A percentile compares a stretch with the other conserved stretches of the same genome.
phyloP scores from a whole-genome alignment of 1,140 invertebrate genomes.

The Diorhabda sublineata region DNA sequence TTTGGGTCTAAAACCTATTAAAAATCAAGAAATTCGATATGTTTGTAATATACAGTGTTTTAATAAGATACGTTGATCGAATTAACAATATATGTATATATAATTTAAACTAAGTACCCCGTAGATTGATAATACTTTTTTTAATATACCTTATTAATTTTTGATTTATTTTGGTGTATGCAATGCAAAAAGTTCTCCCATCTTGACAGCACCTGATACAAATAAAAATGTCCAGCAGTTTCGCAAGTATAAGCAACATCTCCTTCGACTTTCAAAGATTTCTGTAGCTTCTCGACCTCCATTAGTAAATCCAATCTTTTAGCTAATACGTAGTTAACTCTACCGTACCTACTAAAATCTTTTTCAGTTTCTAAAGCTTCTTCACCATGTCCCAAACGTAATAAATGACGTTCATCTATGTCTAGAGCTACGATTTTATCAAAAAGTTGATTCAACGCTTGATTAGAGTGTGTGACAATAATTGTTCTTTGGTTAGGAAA shows the following conservation, averaged over 20 bases:
- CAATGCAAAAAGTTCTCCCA: constrained; percentile 70
- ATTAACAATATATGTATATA: neutral
- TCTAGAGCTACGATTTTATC: constrained; percentile 99
- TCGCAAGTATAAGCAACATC: constrained; percentile 98
- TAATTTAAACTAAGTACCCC: neutral
- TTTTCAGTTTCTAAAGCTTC: constrained; percentile 98
- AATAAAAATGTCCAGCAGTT: constrained; percentile 90
- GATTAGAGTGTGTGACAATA: constrained; percentile 99
- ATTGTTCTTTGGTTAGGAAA: constrained; percentile 97
- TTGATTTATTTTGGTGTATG: constrained; percentile 49
- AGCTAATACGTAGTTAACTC: constrained; percentile 96
- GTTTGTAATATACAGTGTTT: no score
- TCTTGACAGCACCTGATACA: constrained; percentile 79
- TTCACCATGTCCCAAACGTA: constrained; percentile 99
- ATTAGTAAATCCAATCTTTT: constrained; percentile 88
- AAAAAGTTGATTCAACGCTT: constrained; percentile 98
- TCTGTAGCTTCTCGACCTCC: constrained; percentile 87
- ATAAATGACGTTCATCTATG: constrained; percentile 94
- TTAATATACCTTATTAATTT: constrained; percentile 42
- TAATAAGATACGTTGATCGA: neutral
- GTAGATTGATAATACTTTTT: neutral
- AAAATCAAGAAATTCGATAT: neutral
- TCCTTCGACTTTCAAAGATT: constrained; percentile 75
- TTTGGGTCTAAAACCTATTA: constrained; percentile 45
- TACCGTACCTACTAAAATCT: constrained; percentile 72